phyloP scores from a whole-genome alignment of 2,888 invertebrate genomes.

The Mamestra brassicae region DNA sequence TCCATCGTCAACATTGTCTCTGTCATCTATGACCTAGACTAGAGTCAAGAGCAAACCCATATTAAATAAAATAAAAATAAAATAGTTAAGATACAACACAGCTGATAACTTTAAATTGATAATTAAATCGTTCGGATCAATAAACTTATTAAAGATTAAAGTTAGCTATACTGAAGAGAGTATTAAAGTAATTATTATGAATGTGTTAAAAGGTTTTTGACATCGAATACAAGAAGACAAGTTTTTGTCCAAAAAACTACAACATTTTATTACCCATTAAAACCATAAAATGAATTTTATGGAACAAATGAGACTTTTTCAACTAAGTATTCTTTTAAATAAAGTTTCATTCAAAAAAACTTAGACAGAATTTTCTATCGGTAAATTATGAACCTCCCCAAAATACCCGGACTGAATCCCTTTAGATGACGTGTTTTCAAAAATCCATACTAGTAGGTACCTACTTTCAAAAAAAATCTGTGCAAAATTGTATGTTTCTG shows the following conservation, averaged over 20 bases:
- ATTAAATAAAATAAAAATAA: too few relatives aligned
- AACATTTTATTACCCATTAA: neutral
- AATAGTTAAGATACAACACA: neutral
- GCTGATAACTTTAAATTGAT: neutral
- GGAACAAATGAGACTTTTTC: neutral
- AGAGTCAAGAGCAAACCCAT: too few relatives aligned
- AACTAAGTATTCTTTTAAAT: too few relatives aligned
- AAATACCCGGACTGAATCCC: too few relatives aligned
- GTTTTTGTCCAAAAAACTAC: constrained; percentile 27
- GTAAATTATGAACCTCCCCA: too few relatives aligned
- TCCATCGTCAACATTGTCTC: too few relatives aligned
- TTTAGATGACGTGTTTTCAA: neutral
- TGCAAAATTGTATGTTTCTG: too few relatives aligned
- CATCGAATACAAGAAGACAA: constrained; percentile 16
- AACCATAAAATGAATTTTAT: constrained; percentile 11
- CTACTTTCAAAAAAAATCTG: too few relatives aligned
- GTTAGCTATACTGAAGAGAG: neutral
- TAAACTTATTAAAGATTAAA: neutral
- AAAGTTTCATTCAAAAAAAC: too few relatives aligned
- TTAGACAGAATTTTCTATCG: neutral
- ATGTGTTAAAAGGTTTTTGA: constrained; percentile 49
- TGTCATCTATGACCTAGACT: too few relatives aligned
- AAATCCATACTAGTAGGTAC: too few relatives aligned
- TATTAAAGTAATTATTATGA: neutral
- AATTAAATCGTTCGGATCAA: neutral